phyloP scores from a whole-genome alignment of 23 tunicate species.

The Corella eumyota region DNA sequence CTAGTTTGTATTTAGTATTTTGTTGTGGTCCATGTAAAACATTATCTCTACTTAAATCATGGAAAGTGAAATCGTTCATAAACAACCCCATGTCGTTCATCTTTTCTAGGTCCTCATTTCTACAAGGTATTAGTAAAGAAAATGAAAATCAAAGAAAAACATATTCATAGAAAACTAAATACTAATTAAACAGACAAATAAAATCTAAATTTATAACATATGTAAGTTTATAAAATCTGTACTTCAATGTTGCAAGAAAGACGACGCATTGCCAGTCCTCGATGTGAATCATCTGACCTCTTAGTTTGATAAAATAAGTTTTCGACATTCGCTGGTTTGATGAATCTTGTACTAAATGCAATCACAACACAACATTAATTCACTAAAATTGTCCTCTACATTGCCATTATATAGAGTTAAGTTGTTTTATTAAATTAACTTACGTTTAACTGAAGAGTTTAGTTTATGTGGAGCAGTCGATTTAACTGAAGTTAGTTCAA shows the following conservation, averaged over 20 bases:
- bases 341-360: conserved; percentile 1
- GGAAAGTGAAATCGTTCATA: conserved; percentile 33
- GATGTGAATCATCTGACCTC: conserved; percentile 30
- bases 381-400: conserved; percentile 7
- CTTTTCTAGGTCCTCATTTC: conserved; percentile 28
- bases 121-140: neutral
- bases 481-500: conserved; percentile 25
- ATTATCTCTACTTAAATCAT: conserved; percentile 30
- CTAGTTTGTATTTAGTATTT: conserved; percentile 25
- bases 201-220: too few relatives aligned
- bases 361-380: neutral
- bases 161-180: too few relatives aligned
- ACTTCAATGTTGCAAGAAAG: conserved; percentile 23
- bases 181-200: too few relatives aligned
- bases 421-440: too few relatives aligned
- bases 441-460: too few relatives aligned
- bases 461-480: too few relatives aligned
- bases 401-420: too few relatives aligned
- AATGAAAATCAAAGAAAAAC: neutral
- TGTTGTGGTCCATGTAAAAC: conserved; percentile 36
- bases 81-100: conserved; percentile 23
- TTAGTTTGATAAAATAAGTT: conserved; percentile 24
- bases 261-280: conserved; percentile 26
- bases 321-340: conserved; percentile 11
- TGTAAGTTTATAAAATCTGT: neutral